Evolutionary conservation across 2,113 vertebrate genomes (phyloP).

Genomic region (Ptychochromis oligacanthus): DNA sequence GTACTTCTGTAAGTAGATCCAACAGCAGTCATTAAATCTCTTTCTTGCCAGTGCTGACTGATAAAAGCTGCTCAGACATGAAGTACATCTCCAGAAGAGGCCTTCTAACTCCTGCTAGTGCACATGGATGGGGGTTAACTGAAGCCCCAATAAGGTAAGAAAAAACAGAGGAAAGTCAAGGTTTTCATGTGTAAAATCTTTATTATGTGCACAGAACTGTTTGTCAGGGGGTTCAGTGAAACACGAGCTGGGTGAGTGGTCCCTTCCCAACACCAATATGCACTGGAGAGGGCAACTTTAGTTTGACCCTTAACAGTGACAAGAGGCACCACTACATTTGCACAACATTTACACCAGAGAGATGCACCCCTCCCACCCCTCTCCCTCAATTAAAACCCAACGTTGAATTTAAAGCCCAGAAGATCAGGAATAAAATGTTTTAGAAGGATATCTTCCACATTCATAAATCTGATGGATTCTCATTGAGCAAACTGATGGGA

Average conservation of each 20-base stretch:
- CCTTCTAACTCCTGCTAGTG: neutral
- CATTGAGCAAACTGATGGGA: conserved; percentile 52
- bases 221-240: conserved; percentile 70
- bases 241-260: conserved; percentile 72
- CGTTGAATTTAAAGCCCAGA: conserved; percentile 54
- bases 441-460: conserved; percentile 67
- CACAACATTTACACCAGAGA: conserved; percentile 80
- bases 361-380: conserved; percentile 45
- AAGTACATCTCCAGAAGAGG: neutral
- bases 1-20: too few species aligned
- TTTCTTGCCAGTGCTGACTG: neutral
- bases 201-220: conserved; percentile 84
- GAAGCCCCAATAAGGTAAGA: neutral
- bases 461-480: conserved; percentile 64
- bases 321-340: conserved; percentile 79
- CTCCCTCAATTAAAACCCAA: conserved; percentile 26
- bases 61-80: neutral
- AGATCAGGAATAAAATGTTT: conserved; percentile 51
- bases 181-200: conserved; percentile 79
- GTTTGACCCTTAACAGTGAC: conserved; percentile 70
- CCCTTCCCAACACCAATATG: conserved; percentile 61
- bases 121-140: neutral
- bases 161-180: neutral
- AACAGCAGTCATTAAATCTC: neutral
- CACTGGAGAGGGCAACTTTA: conserved; percentile 54